Base-by-base conservation (phyloP, 2,113 vertebrate genomes). In the Urocitellus parryii region DNA sequence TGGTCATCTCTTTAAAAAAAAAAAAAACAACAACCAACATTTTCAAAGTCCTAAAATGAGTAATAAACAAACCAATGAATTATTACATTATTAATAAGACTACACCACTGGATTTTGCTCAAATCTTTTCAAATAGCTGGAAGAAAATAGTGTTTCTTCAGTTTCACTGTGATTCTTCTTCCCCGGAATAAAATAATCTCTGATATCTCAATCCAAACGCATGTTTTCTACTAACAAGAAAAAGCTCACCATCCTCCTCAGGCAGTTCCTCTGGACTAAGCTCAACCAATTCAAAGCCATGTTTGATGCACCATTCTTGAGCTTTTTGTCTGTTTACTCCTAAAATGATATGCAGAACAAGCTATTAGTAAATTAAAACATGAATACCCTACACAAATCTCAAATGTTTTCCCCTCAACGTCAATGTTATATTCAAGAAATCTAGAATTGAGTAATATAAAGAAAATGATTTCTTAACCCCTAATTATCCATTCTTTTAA, bases 291-390 rank as follows among this genome's bases (percentile, higher is more conserved):
- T 99, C 99, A 97, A 99, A 99, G 16, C 99, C 99, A 25, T 99
- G 99, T 91, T 99, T 98, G 98, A 99, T 99, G 97, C 99, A 99
- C 99, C 99, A 99, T 90, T 99, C 99, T 91, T 99, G 99, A 67
- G 99, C 99, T 82, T 99, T 99, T 80, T 99, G 99, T 80, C 99
- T 99, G 96, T 74, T 99, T 61, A 99, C 97, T 56, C 99, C 99
- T 99, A 61, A 79, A 97, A 67, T 22, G 90, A 72, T 20, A 96
- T 0, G 24, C 17, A 91, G 77, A 88, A 67, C 20, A 70, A 13
- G 42, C 27, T 45, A 0, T 56, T 90, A 81, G 80, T 61, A 96
- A 86, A 87, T 51, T 8, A 63, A 68, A 80, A 39, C 58, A 74
- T 3, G 20, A 76, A 37, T 5, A 87, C 8, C 39, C 63, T 56